Percentiles rank a stretch among this genome's conserved stretches.
These are phyloP conservation scores for Falcunculus frontatus DNA, from an alignment of 2,113 vertebrate genomes.

Conservation along the genomic window DNA sequence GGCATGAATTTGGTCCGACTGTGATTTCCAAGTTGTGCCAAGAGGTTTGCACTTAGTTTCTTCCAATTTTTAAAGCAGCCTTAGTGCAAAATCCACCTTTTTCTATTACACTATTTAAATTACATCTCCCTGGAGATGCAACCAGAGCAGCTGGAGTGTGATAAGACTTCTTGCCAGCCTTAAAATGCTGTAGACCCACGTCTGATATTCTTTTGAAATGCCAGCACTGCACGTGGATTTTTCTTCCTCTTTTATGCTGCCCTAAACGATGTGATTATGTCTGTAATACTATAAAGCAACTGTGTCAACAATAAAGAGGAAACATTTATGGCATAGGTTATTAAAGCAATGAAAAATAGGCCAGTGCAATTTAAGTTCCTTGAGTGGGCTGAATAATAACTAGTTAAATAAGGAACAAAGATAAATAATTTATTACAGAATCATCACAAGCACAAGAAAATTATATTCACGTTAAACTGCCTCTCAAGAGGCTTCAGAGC, in stretches of 20 bases:
- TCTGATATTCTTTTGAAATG: background rate
- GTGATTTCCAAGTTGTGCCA: background rate
- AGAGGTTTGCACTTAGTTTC: background rate
- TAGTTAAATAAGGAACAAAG: slow-evolving; percentile 3
- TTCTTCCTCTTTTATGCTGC: background rate
- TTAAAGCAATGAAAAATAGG: slow-evolving; percentile 26
- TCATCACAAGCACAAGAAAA: background rate
- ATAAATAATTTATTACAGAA: slow-evolving; percentile 10
- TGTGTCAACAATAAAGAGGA: background rate
- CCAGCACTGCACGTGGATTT: background rate
- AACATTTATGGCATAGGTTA: background rate
- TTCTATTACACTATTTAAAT: background rate
- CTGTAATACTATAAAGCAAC: background rate
- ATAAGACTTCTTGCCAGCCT: background rate
- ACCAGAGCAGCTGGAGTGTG: background rate
- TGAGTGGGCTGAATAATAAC: background rate
- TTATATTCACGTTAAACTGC: background rate
- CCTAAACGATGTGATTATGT: background rate
- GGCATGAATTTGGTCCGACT: background rate
- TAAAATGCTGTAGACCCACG: background rate
- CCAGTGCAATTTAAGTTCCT: background rate
- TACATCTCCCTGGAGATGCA: background rate
- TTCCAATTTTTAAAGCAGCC: background rate
- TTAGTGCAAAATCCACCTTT: background rate
- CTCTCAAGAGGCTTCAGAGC: background rate